Evolutionary conservation across 2,797 vertebrate genomes (phyloP), one percentile per base, ranked within the genome.

Genomic region (Hypotaenidia okinawae): DNA sequence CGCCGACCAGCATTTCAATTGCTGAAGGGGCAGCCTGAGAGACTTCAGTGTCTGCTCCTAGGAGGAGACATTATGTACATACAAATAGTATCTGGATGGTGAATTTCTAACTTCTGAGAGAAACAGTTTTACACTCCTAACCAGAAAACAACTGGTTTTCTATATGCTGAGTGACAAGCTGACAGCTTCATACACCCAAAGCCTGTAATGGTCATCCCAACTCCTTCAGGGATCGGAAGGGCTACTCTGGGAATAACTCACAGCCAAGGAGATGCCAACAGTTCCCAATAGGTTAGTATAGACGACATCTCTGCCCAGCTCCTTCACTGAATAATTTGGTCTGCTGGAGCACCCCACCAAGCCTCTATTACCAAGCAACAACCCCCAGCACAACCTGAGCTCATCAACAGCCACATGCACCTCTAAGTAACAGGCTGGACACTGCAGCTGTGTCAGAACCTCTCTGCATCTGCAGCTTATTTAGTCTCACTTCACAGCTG

Each of bases 341-440:
- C 80, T 81, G 39, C 79, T 55, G 30, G 32, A 84, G 59, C 28
- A 32, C 51, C 47, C 17, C 18, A 5, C 16, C 2, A 1, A 89
- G 37, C 41, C 41, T 62, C 19, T 13, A 9, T 8, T 27, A 13
- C 41, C 68, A 17, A 68, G 21, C 81, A 84, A n/a, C 5, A 25
- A 28, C 12, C 8, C 6, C 51, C 27, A 23, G 59, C n/a, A n/a
- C 35, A 66, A 41, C 45, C 41, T 49, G 58, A 84, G 17, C 62
- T 72, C 37, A 9, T 27, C 37, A 55, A 8, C 13, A 69, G 55
- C 27, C 59, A 27, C 0, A 0, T 2, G 7, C 7, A 28, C n/a
- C 69, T 91, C 69, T 57, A 88, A 62, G 32, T 8, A 16, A 32
- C 1, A 2, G 63, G 15, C 59, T 63, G 52, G 49, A 27, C 68